phyloP scores from a whole-genome alignment of 2,113 vertebrate species.

The Hemichromis elongatus region DNA sequence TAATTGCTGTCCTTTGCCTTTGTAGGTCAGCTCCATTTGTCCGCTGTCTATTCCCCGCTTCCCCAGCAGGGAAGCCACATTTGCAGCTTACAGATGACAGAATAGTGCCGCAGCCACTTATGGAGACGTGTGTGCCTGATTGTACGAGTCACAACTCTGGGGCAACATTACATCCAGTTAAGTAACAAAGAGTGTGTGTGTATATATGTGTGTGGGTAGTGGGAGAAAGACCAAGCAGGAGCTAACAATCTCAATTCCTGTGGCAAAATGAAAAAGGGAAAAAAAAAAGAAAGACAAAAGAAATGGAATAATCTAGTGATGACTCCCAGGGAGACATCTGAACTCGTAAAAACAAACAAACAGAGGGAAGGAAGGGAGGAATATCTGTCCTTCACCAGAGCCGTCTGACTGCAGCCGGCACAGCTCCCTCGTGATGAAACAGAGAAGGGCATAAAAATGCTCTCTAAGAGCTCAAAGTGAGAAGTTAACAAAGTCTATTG shows the following conservation, averaged over 20 bases:
- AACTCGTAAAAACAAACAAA: slow-evolving; percentile 42
- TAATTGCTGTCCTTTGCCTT: slow-evolving; percentile 63
- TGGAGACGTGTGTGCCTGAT: neutral
- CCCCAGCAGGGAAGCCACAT: slow-evolving; percentile 55
- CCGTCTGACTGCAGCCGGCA: neutral
- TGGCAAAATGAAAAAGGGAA: neutral
- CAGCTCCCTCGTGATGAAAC: neutral
- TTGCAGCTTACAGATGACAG: slow-evolving; percentile 51
- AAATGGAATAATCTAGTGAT: slow-evolving; percentile 43
- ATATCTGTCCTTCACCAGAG: slow-evolving; percentile 28
- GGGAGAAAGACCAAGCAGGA: neutral
- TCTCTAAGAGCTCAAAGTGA: neutral
- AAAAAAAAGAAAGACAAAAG: neutral
- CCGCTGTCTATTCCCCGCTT: slow-evolving; percentile 34
- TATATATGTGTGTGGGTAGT: neutral
- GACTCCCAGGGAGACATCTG: slow-evolving; percentile 42
- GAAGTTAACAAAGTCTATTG: neutral
- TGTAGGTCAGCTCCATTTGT: slow-evolving; percentile 69
- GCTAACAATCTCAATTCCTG: slow-evolving; percentile 50
- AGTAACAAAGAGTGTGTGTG: neutral
- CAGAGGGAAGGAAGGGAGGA: neutral
- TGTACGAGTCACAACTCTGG: neutral
- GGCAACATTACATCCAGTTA: neutral
- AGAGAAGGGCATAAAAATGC: neutral
- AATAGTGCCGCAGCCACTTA: slow-evolving; percentile 52